Base-by-base conservation (phyloP, 2,797 vertebrate species). In the Malacoctenus gilli region DNA sequence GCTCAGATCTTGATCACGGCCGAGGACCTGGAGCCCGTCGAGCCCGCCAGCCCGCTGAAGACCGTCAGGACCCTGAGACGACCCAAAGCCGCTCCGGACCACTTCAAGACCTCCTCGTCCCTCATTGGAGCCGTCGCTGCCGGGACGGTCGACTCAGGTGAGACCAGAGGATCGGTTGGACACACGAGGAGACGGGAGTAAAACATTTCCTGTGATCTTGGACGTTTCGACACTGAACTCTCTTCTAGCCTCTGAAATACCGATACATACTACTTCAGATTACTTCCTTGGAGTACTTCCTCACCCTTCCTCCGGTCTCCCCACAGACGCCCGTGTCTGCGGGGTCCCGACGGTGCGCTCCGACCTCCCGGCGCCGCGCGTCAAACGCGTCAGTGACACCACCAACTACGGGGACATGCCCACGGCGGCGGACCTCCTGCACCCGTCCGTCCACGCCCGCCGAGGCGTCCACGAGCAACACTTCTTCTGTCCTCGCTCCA, bases 371-470 rank as follows among this genome's bases (percentile, higher is more conserved):
- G 87, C 80, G 23, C 95, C 96, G 2, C 87, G 30, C 31, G 64
- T 93, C 74, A 87, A 63, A 42, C 85, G 86, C 6, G 4, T 96
- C 58, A 80, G 85, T 14, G 94, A 96, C 75, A 78, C 40, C 4
- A 91, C 40, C 13, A 94, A 95, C 82, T 97, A 97, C 1, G 93
- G 94, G 0, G 92, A 95, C 2, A 49, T 84, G 0, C 72, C 90
- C 8, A 90, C 69, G 3, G 88, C 80, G 4, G 85, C 77, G 19
- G 70, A 83, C 0, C 50, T 96, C n/a, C 66, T 98, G 1, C 48
- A 87, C 34, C 95, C 95, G 2, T 90, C 92, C 1, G 50, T 95
- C 44, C 90, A 89, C 48, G 75, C 82, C 23, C 77, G 88, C 36
- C 87, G 64, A 1, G 93, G 94, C 22, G 91, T 95, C 30, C 77